A percentile compares a stretch with the other conserved stretches of the same genome.
phyloP scores from a whole-genome alignment of 2,113 vertebrate genomes.

The Ramphastos sulfuratus region DNA sequence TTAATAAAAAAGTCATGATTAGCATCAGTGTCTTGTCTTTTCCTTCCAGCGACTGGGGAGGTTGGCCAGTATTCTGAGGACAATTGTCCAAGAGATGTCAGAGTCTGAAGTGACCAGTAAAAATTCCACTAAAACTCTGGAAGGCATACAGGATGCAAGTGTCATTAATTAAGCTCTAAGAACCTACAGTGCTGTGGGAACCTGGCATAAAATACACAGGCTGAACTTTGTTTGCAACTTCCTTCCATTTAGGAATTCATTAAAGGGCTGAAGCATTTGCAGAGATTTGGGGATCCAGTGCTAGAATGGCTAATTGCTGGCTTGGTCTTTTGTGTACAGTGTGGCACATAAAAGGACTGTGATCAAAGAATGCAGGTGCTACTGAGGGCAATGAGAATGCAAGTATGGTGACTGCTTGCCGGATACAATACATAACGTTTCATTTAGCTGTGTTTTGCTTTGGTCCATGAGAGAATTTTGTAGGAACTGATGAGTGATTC shows the following conservation, averaged over 20 bases:
- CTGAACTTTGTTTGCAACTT: constrained; percentile 66
- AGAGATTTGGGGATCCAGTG: constrained; percentile 32
- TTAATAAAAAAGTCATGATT: constrained; percentile 35
- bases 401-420: constrained; percentile 22
- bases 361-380: constrained; percentile 71
- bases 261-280: constrained; percentile 42
- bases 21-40: constrained; percentile 27
- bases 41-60: constrained; percentile 41
- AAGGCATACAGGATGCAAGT: constrained; percentile 69
- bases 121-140: constrained; percentile 66
- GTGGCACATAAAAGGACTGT: constrained; percentile 59
- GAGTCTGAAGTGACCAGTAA: constrained; percentile 71
- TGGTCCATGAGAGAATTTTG: not conserved
- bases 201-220: constrained; percentile 58
- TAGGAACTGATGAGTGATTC: constrained; percentile 5
- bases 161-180: constrained; percentile 74
- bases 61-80: constrained; percentile 55
- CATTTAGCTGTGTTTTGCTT: constrained; percentile 13
- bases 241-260: constrained; percentile 64
- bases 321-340: constrained; percentile 49
- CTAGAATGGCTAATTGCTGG: constrained; percentile 64
- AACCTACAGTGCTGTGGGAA: constrained; percentile 78
- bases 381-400: constrained; percentile 45
- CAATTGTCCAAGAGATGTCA: constrained; percentile 61
- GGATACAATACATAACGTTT: constrained; percentile 34